Evolutionary conservation across 2,113 vertebrate genomes (phyloP).

Genomic region (Catagonus wagneri): DNA sequence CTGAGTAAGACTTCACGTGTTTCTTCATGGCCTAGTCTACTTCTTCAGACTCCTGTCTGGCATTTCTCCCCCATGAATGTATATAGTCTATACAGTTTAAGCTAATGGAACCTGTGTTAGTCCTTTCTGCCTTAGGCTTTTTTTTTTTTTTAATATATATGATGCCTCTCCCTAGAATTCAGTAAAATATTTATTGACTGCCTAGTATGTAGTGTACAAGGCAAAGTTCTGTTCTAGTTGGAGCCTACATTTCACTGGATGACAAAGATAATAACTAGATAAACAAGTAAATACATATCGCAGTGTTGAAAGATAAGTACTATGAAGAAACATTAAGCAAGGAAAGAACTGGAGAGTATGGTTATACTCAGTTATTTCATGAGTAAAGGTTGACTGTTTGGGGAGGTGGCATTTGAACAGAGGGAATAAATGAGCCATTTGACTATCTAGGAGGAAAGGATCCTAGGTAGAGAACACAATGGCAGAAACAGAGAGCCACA

Average conservation of each 20-base stretch:
- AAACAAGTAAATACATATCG: not conserved
- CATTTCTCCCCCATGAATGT: not conserved
- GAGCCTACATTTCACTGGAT: conserved; percentile 14
- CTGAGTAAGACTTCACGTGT: not conserved
- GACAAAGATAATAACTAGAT: not conserved
- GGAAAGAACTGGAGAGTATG: not conserved
- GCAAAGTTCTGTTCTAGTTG: not conserved
- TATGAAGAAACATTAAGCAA: not conserved
- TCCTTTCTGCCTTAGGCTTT: conserved; percentile 38
- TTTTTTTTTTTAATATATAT: not conserved
- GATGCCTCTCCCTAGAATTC: conserved; percentile 15
- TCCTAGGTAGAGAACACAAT: not conserved
- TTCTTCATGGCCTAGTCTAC: not conserved
- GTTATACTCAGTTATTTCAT: not conserved
- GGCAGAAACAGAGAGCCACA: not conserved
- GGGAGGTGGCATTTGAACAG: not conserved
- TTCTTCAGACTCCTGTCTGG: not conserved
- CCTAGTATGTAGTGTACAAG: not conserved
- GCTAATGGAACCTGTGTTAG: not conserved
- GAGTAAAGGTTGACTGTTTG: not conserved
- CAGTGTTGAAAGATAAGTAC: not conserved
- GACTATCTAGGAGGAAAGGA: not conserved
- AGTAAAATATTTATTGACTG: not conserved
- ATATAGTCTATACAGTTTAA: not conserved
- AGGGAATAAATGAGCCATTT: not conserved